Conservation (phyloP, 2,113 vertebrate genomes). For the Melanocharis versteri region DNA sequence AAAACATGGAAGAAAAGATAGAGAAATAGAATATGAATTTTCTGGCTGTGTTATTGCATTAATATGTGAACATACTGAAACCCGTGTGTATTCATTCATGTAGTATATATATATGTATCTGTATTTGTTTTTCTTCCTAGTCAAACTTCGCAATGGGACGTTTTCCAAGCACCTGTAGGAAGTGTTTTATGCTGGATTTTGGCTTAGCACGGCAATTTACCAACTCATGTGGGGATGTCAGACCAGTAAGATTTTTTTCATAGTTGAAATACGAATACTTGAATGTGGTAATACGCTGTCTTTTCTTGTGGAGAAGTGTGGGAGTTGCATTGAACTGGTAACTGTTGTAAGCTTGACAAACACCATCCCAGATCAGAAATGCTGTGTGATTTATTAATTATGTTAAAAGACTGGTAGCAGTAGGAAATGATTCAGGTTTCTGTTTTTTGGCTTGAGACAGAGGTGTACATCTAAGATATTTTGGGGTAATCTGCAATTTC, state of each 20-base stretch:
- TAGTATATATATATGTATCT: no score
- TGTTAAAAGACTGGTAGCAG: not conserved
- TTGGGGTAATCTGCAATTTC: not conserved
- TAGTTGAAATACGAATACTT: not conserved
- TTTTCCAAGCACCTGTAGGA: constrained; percentile 94
- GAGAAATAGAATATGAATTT: not conserved
- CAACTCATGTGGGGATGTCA: constrained; percentile 96
- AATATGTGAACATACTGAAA: not conserved
- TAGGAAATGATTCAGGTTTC: not conserved
- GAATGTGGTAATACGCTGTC: not conserved
- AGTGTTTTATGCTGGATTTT: constrained; percentile 99
- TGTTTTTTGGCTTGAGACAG: not conserved
- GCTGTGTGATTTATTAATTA: not conserved
- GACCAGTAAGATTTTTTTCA: constrained; percentile 85
- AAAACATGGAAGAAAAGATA: not conserved
- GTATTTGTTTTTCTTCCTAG: constrained; percentile 72
- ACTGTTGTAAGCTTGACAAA: not conserved
- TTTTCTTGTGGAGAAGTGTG: not conserved
- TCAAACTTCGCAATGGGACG: constrained; percentile 99
- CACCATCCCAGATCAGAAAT: not conserved
- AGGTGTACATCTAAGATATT: not conserved
- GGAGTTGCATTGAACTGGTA: not conserved
- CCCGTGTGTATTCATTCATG: not conserved
- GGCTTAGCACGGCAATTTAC: constrained; percentile 98
- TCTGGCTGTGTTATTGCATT: not conserved